phyloP scores from a whole-genome alignment of 1,140 invertebrate genomes.

The Rhopalosiphum padi region DNA sequence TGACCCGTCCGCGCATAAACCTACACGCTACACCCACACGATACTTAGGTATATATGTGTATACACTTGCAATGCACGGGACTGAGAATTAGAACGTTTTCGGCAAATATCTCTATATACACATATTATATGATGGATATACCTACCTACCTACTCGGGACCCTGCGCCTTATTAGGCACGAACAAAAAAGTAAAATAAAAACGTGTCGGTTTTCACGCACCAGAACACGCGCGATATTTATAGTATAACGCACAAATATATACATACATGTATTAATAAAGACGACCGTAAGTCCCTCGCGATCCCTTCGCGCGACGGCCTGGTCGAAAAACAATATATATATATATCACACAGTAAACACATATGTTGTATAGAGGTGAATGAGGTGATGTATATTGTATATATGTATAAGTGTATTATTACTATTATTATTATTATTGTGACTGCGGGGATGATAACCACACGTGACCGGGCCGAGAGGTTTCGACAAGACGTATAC shows the following conservation, averaged over 20 bases:
- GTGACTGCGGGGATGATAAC: conserved; percentile 20
- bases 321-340: neutral
- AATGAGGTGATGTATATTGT: neutral
- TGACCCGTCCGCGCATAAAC: conserved; percentile 1
- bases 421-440: neutral
- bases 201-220: conserved; percentile 51
- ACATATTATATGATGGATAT: neutral
- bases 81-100: conserved; percentile 19
- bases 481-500: conserved; percentile 36
- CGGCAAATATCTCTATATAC: neutral
- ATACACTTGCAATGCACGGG: neutral
- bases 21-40: neutral
- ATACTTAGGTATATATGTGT: neutral
- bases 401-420: neutral
- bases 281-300: neutral
- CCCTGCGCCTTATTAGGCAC: neutral
- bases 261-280: neutral
- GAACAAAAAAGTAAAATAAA: neutral
- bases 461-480: conserved; percentile 10
- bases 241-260: neutral
- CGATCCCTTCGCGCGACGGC: neutral
- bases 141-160: neutral
- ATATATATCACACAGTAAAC: neutral
- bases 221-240: conserved; percentile 43
- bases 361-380: neutral